Base-by-base conservation (phyloP, 2,888 invertebrate genomes). In the Parochlus steinenii region DNA sequence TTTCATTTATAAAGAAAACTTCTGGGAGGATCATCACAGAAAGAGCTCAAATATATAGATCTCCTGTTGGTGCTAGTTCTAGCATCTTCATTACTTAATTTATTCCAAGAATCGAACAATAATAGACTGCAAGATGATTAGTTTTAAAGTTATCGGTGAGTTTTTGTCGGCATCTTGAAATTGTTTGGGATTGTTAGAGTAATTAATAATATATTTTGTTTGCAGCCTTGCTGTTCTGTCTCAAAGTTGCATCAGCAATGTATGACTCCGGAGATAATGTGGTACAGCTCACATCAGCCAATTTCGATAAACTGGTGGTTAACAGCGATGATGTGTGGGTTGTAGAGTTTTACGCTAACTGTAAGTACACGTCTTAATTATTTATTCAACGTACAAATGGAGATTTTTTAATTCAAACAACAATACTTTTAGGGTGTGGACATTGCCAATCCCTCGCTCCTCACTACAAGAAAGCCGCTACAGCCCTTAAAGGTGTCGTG, bases 291-390 rank as follows among this genome's bases (percentile, higher is more conserved):
- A 90, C 77, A n/a, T 71, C 81, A 1, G 64, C 65, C 31, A 95
- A 90, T 63, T 97, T 95, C 54, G 76, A 93, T 47, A 71, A 65
- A 44, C 62, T 78, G 46, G 93, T 97, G 4, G 58, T 75, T 30
- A 71, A 82, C 44, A 72, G 85, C 43, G 81, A 93, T 55, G 73
- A 78, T 45, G 63, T 97, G 16, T 97, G 95, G 95, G 61, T 98
- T 39, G 85, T 98, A 2, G 95, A 98, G 52, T 93, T 90, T 59
- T 93, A 70, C 56, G 95, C 97, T 1, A 92, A 93, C 1, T 95
- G 85, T 56, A 31, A 20, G 35, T 25, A 23, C 12, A 10, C 14
- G 4, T 6, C 16, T 7, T 6, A 16, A 16, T 28, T 12, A 14
- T 15, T 6, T 15, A 5, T 23, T 16, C 31, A 14, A 7, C 15